phyloP scores from a whole-genome alignment of 2,888 invertebrate species.

The Hydrotaea diabolus region DNA sequence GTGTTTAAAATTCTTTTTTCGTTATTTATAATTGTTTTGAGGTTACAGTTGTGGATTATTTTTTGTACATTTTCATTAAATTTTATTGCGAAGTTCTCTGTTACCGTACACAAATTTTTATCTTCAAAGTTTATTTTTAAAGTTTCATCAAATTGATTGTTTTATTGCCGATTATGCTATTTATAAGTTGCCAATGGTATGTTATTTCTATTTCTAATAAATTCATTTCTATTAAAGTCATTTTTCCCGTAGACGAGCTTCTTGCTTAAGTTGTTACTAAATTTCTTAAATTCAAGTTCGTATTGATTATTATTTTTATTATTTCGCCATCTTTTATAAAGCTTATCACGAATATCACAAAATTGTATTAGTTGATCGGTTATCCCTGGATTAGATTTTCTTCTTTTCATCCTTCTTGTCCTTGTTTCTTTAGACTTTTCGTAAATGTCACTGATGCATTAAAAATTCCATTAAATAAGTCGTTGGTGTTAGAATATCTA shows the following conservation, averaged over 20 bases:
- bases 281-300: not conserved
- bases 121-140: not conserved
- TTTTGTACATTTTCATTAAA: not conserved
- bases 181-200: not conserved
- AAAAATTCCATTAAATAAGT: not conserved
- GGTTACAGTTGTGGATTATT: not conserved
- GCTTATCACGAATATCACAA: not conserved
- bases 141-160: not conserved
- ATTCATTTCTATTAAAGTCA: not conserved
- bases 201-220: not conserved
- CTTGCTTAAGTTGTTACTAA: not conserved
- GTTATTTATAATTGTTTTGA: not conserved
- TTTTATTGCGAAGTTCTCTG: not conserved
- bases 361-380: no score
- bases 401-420: no score
- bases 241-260: not conserved
- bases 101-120: not conserved
- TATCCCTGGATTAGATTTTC: no score
- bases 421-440: not conserved
- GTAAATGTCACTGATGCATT: not conserved
- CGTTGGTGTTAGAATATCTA: not conserved
- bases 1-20: not conserved
- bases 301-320: not conserved
- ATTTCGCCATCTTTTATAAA: not conserved
- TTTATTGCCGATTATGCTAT: not conserved